phyloP scores from a whole-genome alignment of 2,888 invertebrate species.

The Plebejus argus region DNA sequence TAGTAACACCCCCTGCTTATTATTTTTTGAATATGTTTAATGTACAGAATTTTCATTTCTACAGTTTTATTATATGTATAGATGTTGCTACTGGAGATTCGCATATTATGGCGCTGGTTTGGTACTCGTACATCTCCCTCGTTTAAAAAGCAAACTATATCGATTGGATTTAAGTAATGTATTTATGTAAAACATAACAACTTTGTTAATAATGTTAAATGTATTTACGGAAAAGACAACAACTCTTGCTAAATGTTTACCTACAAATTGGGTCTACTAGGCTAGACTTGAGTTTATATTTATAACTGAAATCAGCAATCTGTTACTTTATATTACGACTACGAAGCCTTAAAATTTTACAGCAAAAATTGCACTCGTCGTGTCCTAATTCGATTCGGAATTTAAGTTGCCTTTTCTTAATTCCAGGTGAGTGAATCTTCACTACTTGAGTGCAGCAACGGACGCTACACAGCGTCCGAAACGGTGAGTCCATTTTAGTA shows the following conservation, averaged over 20 bases:
- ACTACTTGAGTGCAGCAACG: constrained; percentile 80
- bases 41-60: too few species aligned
- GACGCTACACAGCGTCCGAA: constrained; percentile 79
- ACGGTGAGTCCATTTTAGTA: constrained; percentile 65
- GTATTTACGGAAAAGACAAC: too few species aligned
- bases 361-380: constrained; percentile 31
- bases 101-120: too few species aligned
- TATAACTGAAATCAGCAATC: not conserved
- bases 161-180: too few species aligned
- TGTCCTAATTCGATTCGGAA: constrained; percentile 35
- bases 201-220: too few species aligned
- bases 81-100: not conserved
- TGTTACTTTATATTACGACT: not conserved
- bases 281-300: not conserved
- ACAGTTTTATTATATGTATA: too few species aligned
- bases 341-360: not conserved
- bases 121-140: too few species aligned
- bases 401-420: constrained; percentile 47
- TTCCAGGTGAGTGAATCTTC: constrained; percentile 80
- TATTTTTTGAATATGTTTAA: too few species aligned
- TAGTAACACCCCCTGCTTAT: too few species aligned
- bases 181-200: too few species aligned
- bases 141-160: too few species aligned
- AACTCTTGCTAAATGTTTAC: too few species aligned
- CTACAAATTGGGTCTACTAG: not conserved